phyloP scores from a whole-genome alignment of 1,140 invertebrate species.

The Mylabris phalerata region DNA sequence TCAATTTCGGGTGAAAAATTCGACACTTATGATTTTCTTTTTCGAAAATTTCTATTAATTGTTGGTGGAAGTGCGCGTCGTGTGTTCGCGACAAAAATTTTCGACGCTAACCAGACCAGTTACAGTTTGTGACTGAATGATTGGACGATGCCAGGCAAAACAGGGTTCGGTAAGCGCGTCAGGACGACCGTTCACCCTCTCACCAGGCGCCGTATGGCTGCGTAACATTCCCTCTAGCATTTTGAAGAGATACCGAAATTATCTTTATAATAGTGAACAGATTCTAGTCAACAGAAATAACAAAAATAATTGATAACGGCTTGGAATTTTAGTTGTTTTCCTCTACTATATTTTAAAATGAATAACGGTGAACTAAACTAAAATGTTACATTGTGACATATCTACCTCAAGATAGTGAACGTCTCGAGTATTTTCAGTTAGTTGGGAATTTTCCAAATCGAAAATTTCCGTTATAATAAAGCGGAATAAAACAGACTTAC shows the following conservation, averaged over 20 bases:
- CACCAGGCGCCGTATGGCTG: slow-evolving; percentile 17
- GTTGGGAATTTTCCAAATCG: too few species aligned
- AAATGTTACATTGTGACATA: too few species aligned
- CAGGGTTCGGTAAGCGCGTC: slow-evolving; percentile 8
- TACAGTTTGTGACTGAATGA: slow-evolving; percentile 7
- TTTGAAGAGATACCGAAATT: background rate
- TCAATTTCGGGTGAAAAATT: too few species aligned
- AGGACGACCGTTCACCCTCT: slow-evolving; percentile 19
- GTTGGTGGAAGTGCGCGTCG: background rate
- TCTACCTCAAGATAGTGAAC: too few species aligned
- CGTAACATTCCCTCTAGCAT: slow-evolving; percentile 9
- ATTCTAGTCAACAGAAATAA: background rate
- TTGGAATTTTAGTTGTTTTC: too few species aligned
- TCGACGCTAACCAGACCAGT: slow-evolving; percentile 12
- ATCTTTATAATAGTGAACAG: background rate
- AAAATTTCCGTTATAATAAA: too few species aligned
- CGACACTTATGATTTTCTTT: too few species aligned
- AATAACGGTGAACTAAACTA: too few species aligned
- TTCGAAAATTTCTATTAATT: too few species aligned
- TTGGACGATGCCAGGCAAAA: slow-evolving; percentile 6
- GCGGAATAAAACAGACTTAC: slow-evolving; percentile 14
- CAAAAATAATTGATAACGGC: background rate
- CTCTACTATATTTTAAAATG: too few species aligned
- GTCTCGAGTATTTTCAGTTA: too few species aligned
- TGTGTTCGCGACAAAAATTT: background rate